Conservation (phyloP, 92 coral and sea anemone species). For the Desmophyllum pertusum region DNA sequence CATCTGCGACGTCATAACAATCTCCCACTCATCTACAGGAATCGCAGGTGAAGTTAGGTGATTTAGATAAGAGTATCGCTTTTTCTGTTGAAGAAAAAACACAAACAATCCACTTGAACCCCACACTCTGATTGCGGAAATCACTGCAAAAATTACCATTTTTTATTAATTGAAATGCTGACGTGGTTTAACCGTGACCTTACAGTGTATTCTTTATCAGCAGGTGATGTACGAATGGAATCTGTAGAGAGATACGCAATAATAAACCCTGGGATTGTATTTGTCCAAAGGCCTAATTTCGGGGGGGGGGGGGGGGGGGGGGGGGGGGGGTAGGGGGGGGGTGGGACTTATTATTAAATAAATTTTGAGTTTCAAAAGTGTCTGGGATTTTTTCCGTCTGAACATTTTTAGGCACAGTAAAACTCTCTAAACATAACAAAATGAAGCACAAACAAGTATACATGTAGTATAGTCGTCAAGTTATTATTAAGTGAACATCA, state of each 20-base stretch:
- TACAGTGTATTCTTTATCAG: constrained; percentile 13
- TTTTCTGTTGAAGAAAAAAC: constrained; percentile 33
- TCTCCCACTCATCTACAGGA: constrained; percentile 67
- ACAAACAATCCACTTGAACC: background rate
- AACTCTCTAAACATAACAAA: no score
- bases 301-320: no score
- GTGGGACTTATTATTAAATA: no score
- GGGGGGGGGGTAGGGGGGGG: no score
- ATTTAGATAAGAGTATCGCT: constrained; percentile 42
- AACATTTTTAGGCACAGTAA: no score
- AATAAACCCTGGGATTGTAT: background rate
- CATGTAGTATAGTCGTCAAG: no score
- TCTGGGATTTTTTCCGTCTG: no score
- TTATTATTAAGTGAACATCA: no score
- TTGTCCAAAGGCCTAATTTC: no score
- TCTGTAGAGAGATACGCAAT: constrained; percentile 7
- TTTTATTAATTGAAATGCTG: background rate
- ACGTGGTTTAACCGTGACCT: constrained; percentile 28
- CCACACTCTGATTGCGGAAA: background rate
- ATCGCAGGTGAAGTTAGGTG: constrained; percentile 22
- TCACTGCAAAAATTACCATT: background rate
- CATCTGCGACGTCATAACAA: constrained; percentile 66
- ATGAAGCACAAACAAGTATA: no score
- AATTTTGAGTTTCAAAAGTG: no score
- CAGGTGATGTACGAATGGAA: constrained; percentile 9